phyloP scores from a whole-genome alignment of 1,140 invertebrate species.

The Drosophila carrolli region DNA sequence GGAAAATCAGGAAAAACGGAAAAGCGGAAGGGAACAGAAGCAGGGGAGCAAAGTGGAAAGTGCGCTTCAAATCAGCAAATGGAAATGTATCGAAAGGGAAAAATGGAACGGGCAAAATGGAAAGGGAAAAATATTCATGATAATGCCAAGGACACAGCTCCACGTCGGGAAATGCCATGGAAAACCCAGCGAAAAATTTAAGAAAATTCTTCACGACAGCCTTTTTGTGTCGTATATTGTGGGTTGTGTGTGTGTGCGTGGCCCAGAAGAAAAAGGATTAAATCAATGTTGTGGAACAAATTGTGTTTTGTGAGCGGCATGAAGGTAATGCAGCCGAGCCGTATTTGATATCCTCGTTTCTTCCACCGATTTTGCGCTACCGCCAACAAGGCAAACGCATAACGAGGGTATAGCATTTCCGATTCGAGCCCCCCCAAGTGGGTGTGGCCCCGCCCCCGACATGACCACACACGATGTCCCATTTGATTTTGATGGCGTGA shows the following conservation, averaged over 20 bases:
- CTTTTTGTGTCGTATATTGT: slow-evolving; percentile 24
- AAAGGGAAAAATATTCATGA: slow-evolving; percentile 49
- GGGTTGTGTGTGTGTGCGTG: slow-evolving; percentile 35
- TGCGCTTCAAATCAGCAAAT: slow-evolving; percentile 63
- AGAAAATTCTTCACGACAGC: slow-evolving; percentile 52
- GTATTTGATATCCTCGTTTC: slow-evolving; percentile 59
- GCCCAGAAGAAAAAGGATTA: slow-evolving; percentile 58
- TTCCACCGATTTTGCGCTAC: slow-evolving; percentile 46
- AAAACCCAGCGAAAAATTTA: slow-evolving; percentile 57
- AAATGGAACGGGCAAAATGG: slow-evolving; percentile 21
- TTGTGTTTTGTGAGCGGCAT: slow-evolving; percentile 41
- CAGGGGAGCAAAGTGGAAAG: slow-evolving; percentile 34
- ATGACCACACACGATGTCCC: slow-evolving; percentile 59
- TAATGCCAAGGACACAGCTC: slow-evolving; percentile 49
- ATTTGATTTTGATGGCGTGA: slow-evolving; percentile 64
- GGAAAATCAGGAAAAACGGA: slow-evolving; percentile 21
- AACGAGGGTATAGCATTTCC: slow-evolving; percentile 38
- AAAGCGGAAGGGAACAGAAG: slow-evolving; percentile 2
- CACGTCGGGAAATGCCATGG: slow-evolving; percentile 44
- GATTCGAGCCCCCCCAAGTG: slow-evolving; percentile 2
- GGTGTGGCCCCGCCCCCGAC: slow-evolving; percentile 18
- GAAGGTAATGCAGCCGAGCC: slow-evolving; percentile 46
- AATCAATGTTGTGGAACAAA: slow-evolving; percentile 66
- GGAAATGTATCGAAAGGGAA: slow-evolving; percentile 52
- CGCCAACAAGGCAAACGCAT: slow-evolving; percentile 56